Percentiles rank a stretch among this genome's conserved stretches.
Evolutionary conservation across 2,888 invertebrate genomes (phyloP).

Genomic region (Drosophila mimetica): DNA sequence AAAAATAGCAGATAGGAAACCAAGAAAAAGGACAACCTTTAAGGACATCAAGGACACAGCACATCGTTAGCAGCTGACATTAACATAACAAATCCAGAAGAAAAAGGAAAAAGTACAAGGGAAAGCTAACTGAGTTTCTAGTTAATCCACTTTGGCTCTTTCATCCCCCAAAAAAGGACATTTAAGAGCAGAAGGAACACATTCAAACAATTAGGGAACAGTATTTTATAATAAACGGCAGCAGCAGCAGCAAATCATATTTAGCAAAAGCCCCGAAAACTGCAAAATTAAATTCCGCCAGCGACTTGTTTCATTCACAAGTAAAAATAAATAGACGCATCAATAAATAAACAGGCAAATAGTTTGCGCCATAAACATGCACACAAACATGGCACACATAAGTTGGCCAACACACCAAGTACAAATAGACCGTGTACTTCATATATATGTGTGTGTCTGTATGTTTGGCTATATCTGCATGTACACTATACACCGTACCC

Average conservation of each 20-base stretch:
- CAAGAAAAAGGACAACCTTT: constrained; percentile 11
- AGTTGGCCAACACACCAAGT: constrained; percentile 29
- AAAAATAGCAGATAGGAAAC: constrained; percentile 52
- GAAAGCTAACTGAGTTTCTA: constrained; percentile 12
- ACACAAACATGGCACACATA: constrained; percentile 36
- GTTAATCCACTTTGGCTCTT: constrained; percentile 36
- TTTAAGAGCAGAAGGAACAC: background rate
- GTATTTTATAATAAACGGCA: constrained; percentile 17
- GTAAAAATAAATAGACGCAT: constrained; percentile 49
- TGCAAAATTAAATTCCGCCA: constrained; percentile 26
- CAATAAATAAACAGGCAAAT: constrained; percentile 70
- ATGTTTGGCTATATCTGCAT: constrained; percentile 10
- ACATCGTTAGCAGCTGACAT: constrained; percentile 60
- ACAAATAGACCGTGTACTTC: constrained; percentile 12
- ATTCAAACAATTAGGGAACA: constrained; percentile 18
- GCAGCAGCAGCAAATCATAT: constrained; percentile 26
- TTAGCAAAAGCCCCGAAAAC: constrained; percentile 35
- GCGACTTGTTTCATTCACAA: constrained; percentile 15
- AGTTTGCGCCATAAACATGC: constrained; percentile 65
- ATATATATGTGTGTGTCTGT: background rate
- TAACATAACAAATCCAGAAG: constrained; percentile 50
- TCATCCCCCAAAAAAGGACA: background rate
- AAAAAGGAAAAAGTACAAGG: background rate
- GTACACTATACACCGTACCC: constrained; percentile 16
- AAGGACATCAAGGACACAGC: constrained; percentile 35